Base-by-base conservation (phyloP, 2,888 invertebrate genomes). In the Scaptodrosophila latifasciaeformis region DNA sequence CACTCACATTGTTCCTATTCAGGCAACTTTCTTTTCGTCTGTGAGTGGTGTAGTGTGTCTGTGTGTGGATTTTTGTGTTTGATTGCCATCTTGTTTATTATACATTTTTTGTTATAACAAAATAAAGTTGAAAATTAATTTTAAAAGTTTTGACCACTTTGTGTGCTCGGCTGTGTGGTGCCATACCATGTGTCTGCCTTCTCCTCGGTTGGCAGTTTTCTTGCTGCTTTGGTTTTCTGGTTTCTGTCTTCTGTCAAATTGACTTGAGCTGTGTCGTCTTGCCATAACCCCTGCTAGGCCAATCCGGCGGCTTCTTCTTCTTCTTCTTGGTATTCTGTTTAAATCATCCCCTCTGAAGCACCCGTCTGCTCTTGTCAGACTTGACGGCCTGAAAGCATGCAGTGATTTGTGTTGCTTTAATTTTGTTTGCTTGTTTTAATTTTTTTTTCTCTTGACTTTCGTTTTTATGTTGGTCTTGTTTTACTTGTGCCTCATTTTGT, bases 111-210 rank as follows among this genome's bases (percentile, higher is more conserved):
- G 48, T 39, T 62, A 39, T 43, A 46, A 52, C 62, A 58, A 65
- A 59, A 49, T 59, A 62, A 74, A 74, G 74, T 76, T 70, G 39
- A 59, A 69, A 69, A 72, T 72, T 71, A 71, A 72, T 76, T 76
- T 72, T 64, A 47, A 67, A 72, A 76, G 57, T 67, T 74, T 43
- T 62, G 65, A 74, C 70, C 62, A 59, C 49, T 70, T 52, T 27
- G 13, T 19, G 40, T 49, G n/a, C 30, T 4, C 10, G 17, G 9
- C 9, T 42, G 13, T 40, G 47, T 37, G 27, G 4, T 34, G 43
- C 24, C 24, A 3, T 7, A n/a, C n/a, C n/a, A n/a, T n/a, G 49
- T 35, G 37, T 49, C 17, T 30, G 18, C n/a, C n/a, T n/a, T n/a
- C n/a, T n/a, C n/a, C n/a, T 19, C 30, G 10, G 30, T 15, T 42